These are phyloP conservation scores for Hyperopisus bebe DNA, from an alignment of 2,113 vertebrate genomes.

Conservation along the genomic window DNA sequence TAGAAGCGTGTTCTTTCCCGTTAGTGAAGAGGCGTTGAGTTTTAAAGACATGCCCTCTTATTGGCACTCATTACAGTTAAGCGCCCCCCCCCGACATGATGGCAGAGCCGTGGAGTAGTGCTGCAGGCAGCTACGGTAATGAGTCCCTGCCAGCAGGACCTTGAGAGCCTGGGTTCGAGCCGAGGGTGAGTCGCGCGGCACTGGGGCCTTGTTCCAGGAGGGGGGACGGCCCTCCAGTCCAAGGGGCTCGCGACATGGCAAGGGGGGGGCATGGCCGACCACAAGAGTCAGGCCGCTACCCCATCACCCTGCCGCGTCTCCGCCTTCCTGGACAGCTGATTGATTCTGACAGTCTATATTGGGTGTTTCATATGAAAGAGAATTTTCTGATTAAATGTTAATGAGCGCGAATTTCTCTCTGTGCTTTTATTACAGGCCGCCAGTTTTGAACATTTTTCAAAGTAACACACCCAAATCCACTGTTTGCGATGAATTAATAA, in stretches of 20 bases:
- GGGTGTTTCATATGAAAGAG: slow-evolving; percentile 87
- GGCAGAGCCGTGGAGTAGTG: background rate
- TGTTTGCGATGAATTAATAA: slow-evolving; percentile 92
- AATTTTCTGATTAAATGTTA: slow-evolving; percentile 87
- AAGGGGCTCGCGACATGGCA: slow-evolving; percentile 63
- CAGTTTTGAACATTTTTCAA: slow-evolving; percentile 93
- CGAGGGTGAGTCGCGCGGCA: background rate
- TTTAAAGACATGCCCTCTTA: background rate
- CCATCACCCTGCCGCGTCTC: slow-evolving; percentile 62
- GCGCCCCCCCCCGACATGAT: background rate
- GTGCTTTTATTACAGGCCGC: slow-evolving; percentile 82
- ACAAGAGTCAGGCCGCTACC: slow-evolving; percentile 60
- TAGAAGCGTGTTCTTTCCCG: background rate
- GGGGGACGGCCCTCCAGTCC: background rate
- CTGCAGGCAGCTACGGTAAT: background rate
- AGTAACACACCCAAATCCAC: slow-evolving; percentile 81
- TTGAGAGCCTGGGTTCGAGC: background rate
- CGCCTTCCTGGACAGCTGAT: slow-evolving; percentile 73
- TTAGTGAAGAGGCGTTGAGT: background rate
- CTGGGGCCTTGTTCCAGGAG: background rate
- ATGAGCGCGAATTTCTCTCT: slow-evolving; percentile 83
- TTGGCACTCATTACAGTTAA: background rate
- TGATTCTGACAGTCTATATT: slow-evolving; percentile 86
- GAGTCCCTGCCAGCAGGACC: background rate
- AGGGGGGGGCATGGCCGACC: slow-evolving; percentile 65